Conservation (phyloP, 2,113 vertebrate genomes). For the Psilopsiagon aymara region DNA sequence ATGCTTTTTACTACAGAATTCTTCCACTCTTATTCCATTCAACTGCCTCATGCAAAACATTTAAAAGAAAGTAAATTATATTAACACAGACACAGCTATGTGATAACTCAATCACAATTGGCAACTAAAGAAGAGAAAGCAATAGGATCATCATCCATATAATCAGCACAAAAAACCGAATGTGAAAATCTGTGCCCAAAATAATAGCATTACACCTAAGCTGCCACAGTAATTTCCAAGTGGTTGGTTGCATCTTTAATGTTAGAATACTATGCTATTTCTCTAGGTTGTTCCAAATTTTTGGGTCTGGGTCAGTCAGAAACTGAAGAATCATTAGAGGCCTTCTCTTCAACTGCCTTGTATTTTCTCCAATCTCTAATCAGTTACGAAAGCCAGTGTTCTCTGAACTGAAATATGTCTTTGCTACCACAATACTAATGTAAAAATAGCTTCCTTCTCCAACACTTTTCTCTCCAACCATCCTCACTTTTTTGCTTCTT, state of each 20-base stretch:
- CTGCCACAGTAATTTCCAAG: background rate
- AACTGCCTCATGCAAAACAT: background rate
- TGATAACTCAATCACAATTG: background rate
- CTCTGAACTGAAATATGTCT: background rate
- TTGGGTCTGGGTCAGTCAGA: background rate
- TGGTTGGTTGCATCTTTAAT: background rate
- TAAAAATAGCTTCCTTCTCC: background rate
- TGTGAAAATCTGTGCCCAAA: background rate
- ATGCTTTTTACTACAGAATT: background rate
- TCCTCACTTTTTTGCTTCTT: background rate
- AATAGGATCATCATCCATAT: background rate
- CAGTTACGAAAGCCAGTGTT: background rate
- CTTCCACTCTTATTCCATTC: background rate
- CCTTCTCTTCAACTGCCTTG: background rate
- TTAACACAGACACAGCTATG: background rate
- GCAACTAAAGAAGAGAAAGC: background rate
- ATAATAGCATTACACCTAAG: background rate
- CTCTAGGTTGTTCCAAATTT: background rate
- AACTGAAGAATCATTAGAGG: background rate
- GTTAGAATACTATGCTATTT: background rate
- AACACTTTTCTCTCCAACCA: background rate
- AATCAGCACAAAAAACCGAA: background rate
- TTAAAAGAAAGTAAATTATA: background rate
- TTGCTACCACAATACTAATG: background rate
- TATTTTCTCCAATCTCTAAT: background rate